Evolutionary conservation across 2,888 invertebrate species (phyloP).

Genomic region (Pheosia gnoma): DNA sequence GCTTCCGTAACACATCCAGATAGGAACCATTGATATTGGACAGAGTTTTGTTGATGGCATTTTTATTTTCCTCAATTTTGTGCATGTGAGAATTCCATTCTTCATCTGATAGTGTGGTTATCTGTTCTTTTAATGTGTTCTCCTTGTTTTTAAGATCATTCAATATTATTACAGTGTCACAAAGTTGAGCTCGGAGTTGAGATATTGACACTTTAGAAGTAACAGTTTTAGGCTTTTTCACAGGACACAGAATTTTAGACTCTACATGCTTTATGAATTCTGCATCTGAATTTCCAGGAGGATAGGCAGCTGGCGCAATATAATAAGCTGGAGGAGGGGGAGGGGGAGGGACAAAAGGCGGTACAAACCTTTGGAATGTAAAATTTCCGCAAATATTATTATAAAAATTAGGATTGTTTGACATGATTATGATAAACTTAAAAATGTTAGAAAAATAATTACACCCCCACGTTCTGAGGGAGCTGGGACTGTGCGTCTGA

Average conservation of each 20-base stretch:
- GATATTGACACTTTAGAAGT: constrained; percentile 47
- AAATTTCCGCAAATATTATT: constrained; percentile 58
- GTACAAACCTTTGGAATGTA: constrained; percentile 68
- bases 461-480: constrained; percentile 61
- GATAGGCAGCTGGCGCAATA: constrained; percentile 38
- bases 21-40: constrained; percentile 67
- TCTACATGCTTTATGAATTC: constrained; percentile 60
- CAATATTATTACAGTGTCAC: constrained; percentile 41
- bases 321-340: constrained; percentile 49
- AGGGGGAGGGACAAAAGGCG: constrained; percentile 47
- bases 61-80: constrained; percentile 78
- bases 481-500: constrained; percentile 87
- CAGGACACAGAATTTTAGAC: constrained; percentile 14
- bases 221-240: constrained; percentile 9
- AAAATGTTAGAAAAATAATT: constrained; percentile 52
- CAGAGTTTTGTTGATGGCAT: constrained; percentile 67
- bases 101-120: constrained; percentile 69
- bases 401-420: constrained; percentile 67
- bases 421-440: constrained; percentile 70
- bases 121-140: constrained; percentile 68
- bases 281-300: constrained; percentile 44
- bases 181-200: constrained; percentile 48
- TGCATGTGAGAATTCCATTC: constrained; percentile 83
- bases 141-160: constrained; percentile 59
- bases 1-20: constrained; percentile 66